Conservation (phyloP, 2,797 vertebrate species). For the Sebastes itinus region DNA sequence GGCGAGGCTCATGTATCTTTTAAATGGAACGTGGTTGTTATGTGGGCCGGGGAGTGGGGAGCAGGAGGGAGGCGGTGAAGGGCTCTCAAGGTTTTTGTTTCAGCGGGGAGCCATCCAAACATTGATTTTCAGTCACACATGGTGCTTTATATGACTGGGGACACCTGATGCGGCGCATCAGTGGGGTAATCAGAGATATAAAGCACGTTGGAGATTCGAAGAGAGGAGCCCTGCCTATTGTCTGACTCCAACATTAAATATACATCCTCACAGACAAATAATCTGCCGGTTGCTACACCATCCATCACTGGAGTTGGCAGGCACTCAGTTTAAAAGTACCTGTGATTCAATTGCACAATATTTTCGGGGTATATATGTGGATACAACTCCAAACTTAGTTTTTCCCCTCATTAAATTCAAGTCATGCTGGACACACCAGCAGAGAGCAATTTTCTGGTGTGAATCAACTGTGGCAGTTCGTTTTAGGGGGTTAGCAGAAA, state of each 20-base stretch:
- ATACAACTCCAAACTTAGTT: neutral
- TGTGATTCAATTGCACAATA: slow-evolving; percentile 2
- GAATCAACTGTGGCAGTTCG: slow-evolving; percentile 47
- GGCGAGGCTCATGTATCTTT: slow-evolving; percentile 77
- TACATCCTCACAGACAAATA: slow-evolving; percentile 54
- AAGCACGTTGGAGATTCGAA: slow-evolving; percentile 43
- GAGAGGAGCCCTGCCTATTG: slow-evolving; percentile 28
- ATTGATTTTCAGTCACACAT: slow-evolving; percentile 76
- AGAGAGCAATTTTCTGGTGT: slow-evolving; percentile 31
- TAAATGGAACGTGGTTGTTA: slow-evolving; percentile 58
- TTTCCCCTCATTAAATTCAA: slow-evolving; percentile 32
- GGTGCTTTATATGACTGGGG: slow-evolving; percentile 56
- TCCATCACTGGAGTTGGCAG: slow-evolving; percentile 22
- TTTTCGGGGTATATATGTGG: neutral
- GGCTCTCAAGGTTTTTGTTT: slow-evolving; percentile 65
- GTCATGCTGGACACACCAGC: slow-evolving; percentile 20
- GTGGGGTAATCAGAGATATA: slow-evolving; percentile 71
- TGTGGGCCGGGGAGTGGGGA: slow-evolving; percentile 19
- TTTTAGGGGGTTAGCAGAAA: slow-evolving; percentile 50
- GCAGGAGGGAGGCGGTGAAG: slow-evolving; percentile 8
- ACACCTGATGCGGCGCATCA: slow-evolving; percentile 69
- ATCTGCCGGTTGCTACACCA: slow-evolving; percentile 25
- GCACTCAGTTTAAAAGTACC: slow-evolving; percentile 2
- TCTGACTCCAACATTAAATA: slow-evolving; percentile 66
- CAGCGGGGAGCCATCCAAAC: slow-evolving; percentile 65